A percentile compares a stretch with the other conserved stretches of the same genome.
Evolutionary conservation across 2,113 vertebrate genomes (phyloP).

Genomic region (Thryonomys swinderianus): DNA sequence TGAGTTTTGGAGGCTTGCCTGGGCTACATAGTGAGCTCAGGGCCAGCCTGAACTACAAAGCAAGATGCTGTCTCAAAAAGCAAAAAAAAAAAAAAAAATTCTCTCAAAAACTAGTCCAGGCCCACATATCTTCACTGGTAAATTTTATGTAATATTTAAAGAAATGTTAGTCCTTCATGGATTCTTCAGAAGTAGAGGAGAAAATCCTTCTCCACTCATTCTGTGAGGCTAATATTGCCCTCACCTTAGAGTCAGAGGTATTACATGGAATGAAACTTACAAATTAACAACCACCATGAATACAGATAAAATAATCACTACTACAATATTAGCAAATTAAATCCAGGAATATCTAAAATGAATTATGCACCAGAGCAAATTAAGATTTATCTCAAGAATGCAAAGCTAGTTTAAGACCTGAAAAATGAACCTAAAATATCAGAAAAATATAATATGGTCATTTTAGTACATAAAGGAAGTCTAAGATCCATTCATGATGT

Average conservation of each 20-base stretch:
- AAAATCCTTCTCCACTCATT: background rate
- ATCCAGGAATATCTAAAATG: conserved; percentile 2
- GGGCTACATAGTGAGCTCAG: no score
- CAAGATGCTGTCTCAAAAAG: no score
- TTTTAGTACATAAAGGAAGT: background rate
- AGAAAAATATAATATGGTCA: background rate
- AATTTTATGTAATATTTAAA: background rate
- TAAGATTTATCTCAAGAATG: background rate
- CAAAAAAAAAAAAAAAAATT: no score
- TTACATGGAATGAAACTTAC: background rate
- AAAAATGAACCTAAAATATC: conserved; percentile 7
- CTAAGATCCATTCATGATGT: background rate
- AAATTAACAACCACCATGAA: background rate
- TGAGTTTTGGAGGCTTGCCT: no score
- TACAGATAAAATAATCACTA: background rate
- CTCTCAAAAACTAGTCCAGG: background rate
- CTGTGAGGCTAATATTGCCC: background rate
- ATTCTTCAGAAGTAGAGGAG: background rate
- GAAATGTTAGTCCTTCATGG: background rate
- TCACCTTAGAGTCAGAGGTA: background rate
- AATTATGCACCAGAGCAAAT: background rate
- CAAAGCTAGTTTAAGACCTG: background rate
- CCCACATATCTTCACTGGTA: background rate
- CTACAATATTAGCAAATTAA: background rate
- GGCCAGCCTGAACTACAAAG: no score